Conservation (phyloP, 1,140 invertebrate species). For the Drosophila truncata region DNA sequence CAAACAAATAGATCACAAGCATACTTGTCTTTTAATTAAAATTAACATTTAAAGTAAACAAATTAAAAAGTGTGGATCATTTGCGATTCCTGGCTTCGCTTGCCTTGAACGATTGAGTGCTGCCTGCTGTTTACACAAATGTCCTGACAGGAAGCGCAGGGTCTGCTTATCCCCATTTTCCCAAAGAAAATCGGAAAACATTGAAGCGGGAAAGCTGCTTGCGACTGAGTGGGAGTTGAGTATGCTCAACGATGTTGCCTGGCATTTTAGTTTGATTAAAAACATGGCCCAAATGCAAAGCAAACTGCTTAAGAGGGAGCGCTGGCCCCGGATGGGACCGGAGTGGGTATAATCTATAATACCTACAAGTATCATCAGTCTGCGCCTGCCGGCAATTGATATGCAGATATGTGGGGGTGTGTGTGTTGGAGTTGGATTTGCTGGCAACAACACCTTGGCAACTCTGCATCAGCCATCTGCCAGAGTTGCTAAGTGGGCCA, state of each 20-base stretch:
- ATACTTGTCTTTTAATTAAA: conserved; percentile 11
- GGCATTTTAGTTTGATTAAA: conserved; percentile 82
- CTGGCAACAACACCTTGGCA: conserved; percentile 44
- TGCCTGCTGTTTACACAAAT: conserved; percentile 14
- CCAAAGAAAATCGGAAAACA: not conserved
- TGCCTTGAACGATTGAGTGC: conserved; percentile 8
- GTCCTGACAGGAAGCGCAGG: conserved; percentile 1
- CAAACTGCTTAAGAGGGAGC: conserved; percentile 13
- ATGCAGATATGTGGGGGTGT: conserved; percentile 39
- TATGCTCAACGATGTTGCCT: conserved; percentile 50
- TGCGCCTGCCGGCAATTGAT: conserved; percentile 63
- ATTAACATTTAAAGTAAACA: conserved; percentile 3
- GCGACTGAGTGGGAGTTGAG: conserved; percentile 8
- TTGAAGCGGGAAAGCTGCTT: not conserved
- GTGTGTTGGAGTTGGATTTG: conserved; percentile 13
- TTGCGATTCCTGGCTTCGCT: not conserved
- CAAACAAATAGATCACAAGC: not conserved
- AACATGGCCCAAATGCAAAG: conserved; percentile 47
- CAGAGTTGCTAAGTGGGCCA: conserved; percentile 46
- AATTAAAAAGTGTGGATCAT: conserved; percentile 13
- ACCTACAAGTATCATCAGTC: conserved; percentile 38
- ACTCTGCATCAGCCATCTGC: conserved; percentile 33
- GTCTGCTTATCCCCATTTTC: conserved; percentile 7
- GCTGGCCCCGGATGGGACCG: not conserved
- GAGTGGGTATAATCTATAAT: conserved; percentile 37